phyloP scores from a whole-genome alignment of 2,113 vertebrate genomes.

The Brachirus orientalis region DNA sequence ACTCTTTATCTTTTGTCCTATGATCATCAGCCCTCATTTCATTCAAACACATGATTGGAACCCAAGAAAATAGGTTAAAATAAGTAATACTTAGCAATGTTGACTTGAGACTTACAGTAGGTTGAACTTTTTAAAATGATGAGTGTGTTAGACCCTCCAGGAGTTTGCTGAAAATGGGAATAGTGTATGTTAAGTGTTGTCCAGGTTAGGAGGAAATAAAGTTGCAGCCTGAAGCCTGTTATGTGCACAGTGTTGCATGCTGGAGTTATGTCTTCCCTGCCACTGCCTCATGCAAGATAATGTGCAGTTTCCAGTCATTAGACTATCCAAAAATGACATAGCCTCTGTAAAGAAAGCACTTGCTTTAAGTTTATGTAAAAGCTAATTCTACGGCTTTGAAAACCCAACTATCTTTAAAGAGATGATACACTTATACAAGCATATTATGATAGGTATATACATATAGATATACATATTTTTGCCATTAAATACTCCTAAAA shows the following conservation, averaged over 20 bases:
- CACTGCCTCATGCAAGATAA: neutral
- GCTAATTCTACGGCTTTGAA: too few relatives aligned
- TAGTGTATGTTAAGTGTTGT: constrained; percentile 33
- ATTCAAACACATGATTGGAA: constrained; percentile 55
- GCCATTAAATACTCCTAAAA: too few relatives aligned
- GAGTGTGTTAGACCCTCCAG: constrained; percentile 10
- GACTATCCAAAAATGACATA: too few relatives aligned
- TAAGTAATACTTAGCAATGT: neutral
- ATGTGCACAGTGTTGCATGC: constrained; percentile 22
- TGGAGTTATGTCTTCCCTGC: neutral
- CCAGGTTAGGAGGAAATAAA: constrained; percentile 64
- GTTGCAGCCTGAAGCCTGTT: constrained; percentile 38
- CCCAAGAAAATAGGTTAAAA: constrained; percentile 26
- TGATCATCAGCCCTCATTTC: constrained; percentile 62
- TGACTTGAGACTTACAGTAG: too few relatives aligned
- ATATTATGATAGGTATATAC: too few relatives aligned
- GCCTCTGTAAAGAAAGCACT: too few relatives aligned
- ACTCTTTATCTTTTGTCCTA: constrained; percentile 57
- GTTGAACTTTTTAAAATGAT: constrained; percentile 8
- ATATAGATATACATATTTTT: too few relatives aligned
- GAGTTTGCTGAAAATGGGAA: constrained; percentile 32
- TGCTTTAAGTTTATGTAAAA: too few relatives aligned
- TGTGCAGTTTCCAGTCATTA: too few relatives aligned
- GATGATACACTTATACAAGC: too few relatives aligned
- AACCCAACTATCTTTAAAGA: too few relatives aligned